phyloP scores from a whole-genome alignment of 37 sponge, comb jelly and placozoan species.

The Axinella damicornis region DNA sequence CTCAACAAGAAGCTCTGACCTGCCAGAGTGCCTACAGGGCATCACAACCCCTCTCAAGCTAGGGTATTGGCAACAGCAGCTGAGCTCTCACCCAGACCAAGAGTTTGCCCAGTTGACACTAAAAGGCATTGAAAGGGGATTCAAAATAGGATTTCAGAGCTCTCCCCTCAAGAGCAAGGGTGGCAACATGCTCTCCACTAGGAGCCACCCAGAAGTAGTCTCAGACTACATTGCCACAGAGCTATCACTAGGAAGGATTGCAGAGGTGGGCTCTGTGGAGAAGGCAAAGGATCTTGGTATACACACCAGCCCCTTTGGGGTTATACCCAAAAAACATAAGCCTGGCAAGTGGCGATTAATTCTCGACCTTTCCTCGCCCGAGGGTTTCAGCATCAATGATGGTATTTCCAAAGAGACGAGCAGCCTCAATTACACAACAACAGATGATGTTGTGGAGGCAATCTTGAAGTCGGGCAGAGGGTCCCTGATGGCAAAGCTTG shows the following conservation, averaged over 20 bases:
- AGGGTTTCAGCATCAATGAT: too few species aligned
- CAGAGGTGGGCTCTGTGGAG: background rate
- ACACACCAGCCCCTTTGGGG: too few species aligned
- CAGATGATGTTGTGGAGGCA: too few species aligned
- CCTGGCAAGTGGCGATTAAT: too few species aligned
- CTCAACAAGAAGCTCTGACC: background rate
- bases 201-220: slow-evolving; percentile 2
- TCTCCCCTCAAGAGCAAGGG: background rate
- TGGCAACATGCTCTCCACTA: slow-evolving; percentile 2
- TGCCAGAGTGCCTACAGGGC: background rate
- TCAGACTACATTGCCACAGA: background rate
- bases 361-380: too few species aligned
- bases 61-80: background rate
- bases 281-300: background rate
- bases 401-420: too few species aligned
- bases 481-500: too few species aligned
- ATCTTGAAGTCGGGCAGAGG: too few species aligned
- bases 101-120: background rate
- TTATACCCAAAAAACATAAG: too few species aligned
- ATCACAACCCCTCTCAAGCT: background rate
- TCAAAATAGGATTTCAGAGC: background rate
- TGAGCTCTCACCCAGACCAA: background rate
- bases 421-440: too few species aligned
- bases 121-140: background rate
- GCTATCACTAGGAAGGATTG: background rate